Base-by-base conservation (phyloP, 53 echinoderm and acorn worm genomes). In the Echinometra lucunter region DNA sequence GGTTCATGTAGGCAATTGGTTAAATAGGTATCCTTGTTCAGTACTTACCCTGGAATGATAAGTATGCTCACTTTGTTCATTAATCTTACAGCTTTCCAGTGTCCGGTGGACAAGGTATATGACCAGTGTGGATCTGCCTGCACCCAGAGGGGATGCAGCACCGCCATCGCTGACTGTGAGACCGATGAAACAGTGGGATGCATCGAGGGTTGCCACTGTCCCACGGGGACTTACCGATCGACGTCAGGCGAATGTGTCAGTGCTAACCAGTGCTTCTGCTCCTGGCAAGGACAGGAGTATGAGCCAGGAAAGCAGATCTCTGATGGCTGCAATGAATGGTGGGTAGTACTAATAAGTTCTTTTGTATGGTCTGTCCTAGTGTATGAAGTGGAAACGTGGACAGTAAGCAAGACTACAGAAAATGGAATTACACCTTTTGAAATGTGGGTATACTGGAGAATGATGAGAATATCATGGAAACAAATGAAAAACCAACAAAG, bases 321-420 rank as follows among this genome's bases (percentile, higher is more conserved):
- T 0, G 96, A 96, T 44, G 96, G 96, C 38, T 98, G 98, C 66
- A 97, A 97, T 82, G 91, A 96, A 57, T 98, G 98, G 98, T 98
- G 94, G 88, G 95, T 37, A 63, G 63, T 16, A 7, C 56, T n/a
- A n/a, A n/a, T n/a, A n/a, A n/a, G n/a, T n/a, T n/a, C n/a, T n/a
- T n/a, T n/a, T n/a, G n/a, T n/a, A n/a, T n/a, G n/a, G n/a, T n/a
- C n/a, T n/a, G n/a, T n/a, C n/a, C n/a, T n/a, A n/a, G n/a, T n/a
- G n/a, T n/a, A n/a, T n/a, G n/a, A n/a, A n/a, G n/a, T n/a, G n/a
- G n/a, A n/a, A n/a, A n/a, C n/a, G n/a, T n/a, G n/a, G n/a, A n/a
- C n/a, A n/a, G n/a, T n/a, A n/a, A n/a, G n/a, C n/a, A n/a, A n/a
- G n/a, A n/a, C n/a, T n/a, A n/a, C n/a, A n/a, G n/a, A n/a, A n/a